These are phyloP conservation scores for Albula goreensis DNA, from an alignment of 2,113 vertebrate genomes.

Conservation along the genomic window DNA sequence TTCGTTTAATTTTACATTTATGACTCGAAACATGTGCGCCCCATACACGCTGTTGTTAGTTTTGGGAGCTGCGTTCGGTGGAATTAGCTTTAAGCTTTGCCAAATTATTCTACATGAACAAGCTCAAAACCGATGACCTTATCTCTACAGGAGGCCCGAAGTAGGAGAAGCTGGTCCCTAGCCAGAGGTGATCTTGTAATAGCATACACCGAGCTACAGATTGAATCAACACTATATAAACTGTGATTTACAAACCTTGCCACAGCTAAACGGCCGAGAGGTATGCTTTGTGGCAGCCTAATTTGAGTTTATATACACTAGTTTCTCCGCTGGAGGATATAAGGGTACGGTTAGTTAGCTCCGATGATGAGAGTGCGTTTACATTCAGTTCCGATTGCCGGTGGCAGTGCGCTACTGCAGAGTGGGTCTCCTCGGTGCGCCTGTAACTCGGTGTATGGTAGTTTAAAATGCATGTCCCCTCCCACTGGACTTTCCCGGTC, in stretches of 20 bases:
- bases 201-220: too few species aligned
- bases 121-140: background rate
- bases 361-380: background rate
- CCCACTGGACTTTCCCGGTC: background rate
- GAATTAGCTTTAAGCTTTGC: background rate
- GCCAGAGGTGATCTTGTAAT: background rate
- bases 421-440: background rate
- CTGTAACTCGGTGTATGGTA: background rate
- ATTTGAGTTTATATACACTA: background rate
- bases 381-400: background rate
- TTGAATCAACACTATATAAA: background rate
- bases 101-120: background rate
- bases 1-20: too few species aligned
- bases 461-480: background rate
- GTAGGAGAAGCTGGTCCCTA: background rate
- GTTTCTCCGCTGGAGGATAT: background rate
- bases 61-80: too few species aligned
- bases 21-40: too few species aligned
- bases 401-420: background rate
- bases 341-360: background rate
- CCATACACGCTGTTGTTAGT: too few species aligned
- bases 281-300: background rate
- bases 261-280: background rate
- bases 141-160: background rate
- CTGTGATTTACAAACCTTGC: background rate